A percentile compares a stretch with the other conserved stretches of the same genome.
Conservation (phyloP, 2,113 vertebrate genomes). For the Heterotis niloticus region DNA sequence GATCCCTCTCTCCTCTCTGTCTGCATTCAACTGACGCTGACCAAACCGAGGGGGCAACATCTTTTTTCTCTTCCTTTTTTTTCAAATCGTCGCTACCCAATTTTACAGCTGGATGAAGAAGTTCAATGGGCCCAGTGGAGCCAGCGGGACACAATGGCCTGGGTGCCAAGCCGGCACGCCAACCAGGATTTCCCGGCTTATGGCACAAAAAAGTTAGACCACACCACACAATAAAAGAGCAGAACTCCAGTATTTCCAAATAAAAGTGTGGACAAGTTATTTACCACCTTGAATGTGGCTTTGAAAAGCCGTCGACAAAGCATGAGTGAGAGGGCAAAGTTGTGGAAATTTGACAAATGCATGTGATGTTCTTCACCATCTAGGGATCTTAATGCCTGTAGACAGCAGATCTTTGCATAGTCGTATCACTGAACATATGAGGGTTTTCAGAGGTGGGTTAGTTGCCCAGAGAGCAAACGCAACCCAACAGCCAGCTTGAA, state of each 20-base stretch:
- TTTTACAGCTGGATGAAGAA: constrained; percentile 70
- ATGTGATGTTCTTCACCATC: not conserved
- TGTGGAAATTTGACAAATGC: not conserved
- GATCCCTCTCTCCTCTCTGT: constrained; percentile 30
- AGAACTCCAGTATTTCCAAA: constrained; percentile 39
- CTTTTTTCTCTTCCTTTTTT: constrained; percentile 58
- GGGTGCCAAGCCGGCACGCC: constrained; percentile 49
- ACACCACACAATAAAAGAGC: constrained; percentile 33
- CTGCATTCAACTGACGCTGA: constrained; percentile 36
- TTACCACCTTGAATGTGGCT: not conserved
- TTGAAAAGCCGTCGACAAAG: not conserved
- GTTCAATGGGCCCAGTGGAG: constrained; percentile 62
- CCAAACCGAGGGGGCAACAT: constrained; percentile 43
- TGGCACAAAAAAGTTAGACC: constrained; percentile 35
- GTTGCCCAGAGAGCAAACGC: constrained; percentile 2
- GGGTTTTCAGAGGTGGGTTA: not conserved
- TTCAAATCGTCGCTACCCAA: constrained; percentile 49
- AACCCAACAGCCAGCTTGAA: not conserved
- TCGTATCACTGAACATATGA: not conserved
- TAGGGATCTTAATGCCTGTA: not conserved
- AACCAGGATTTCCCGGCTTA: constrained; percentile 67
- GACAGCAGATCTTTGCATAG: not conserved
- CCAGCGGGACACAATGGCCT: constrained; percentile 49
- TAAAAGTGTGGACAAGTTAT: constrained; percentile 30
- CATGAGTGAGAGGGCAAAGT: not conserved